These are phyloP conservation scores for Prosapia bicincta DNA, from an alignment of 2,888 invertebrate genomes.

Conservation along the genomic window DNA sequence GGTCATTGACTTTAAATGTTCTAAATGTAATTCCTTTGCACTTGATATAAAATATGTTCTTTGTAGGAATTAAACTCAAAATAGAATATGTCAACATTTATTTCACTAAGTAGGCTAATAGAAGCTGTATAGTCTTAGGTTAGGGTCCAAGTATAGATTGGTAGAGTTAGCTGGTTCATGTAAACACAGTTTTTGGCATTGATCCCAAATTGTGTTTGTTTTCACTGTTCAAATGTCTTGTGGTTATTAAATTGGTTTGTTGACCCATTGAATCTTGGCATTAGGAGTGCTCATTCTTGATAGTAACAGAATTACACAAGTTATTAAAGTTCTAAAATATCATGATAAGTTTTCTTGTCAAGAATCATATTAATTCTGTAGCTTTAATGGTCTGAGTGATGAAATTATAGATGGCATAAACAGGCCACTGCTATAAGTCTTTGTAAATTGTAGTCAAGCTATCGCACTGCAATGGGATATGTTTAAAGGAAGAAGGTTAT, in stretches of 20 bases:
- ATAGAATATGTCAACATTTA: neutral
- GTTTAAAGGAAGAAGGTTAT: too few relatives aligned
- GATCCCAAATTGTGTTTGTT: neutral
- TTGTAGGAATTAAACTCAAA: neutral
- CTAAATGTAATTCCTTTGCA: neutral
- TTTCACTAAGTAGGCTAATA: neutral
- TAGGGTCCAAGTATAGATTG: neutral
- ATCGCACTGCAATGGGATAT: too few relatives aligned
- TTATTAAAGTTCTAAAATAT: neutral
- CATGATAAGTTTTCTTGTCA: neutral
- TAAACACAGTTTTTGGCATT: neutral
- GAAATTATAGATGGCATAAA: neutral
- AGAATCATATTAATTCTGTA: neutral
- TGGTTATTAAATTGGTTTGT: neutral
- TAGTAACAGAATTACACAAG: neutral
- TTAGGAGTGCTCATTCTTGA: neutral
- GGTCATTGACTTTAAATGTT: neutral
- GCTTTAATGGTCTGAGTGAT: neutral
- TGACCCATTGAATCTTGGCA: neutral
- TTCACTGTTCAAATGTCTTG: neutral
- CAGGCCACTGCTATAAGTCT: too few relatives aligned
- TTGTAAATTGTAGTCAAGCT: too few relatives aligned
- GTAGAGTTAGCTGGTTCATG: neutral
- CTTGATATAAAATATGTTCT: neutral
- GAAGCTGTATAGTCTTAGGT: neutral